Conservation (phyloP, 2,888 invertebrate genomes). For the Mythimna impura region DNA sequence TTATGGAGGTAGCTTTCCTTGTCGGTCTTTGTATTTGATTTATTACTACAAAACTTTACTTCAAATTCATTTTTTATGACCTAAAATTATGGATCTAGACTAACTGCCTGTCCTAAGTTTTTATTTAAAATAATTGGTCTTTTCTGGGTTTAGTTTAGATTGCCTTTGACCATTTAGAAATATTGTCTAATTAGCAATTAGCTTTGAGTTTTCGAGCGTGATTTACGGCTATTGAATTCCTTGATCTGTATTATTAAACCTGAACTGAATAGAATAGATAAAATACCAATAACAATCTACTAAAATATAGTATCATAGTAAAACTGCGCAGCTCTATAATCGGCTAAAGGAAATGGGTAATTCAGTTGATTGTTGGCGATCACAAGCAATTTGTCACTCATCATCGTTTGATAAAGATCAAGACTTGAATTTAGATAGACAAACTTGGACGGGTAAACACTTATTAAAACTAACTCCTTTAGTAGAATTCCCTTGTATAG, state of each 20-base stretch:
- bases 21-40: conserved; percentile 72
- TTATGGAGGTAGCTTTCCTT: conserved; percentile 78
- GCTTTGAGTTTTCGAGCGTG: conserved; percentile 8
- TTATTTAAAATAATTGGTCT: conserved; percentile 37
- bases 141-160: conserved; percentile 37
- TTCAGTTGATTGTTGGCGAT: conserved; percentile 31
- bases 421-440: conserved; percentile 4
- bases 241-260: conserved; percentile 6
- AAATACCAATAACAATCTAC: background rate
- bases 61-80: conserved; percentile 39
- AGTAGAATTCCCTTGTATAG: conserved; percentile 32
- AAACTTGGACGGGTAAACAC: conserved; percentile 14
- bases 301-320: conserved; percentile 2
- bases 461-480: conserved; percentile 24
- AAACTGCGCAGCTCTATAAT: conserved; percentile 25
- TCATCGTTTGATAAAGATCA: conserved; percentile 37
- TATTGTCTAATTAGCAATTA: conserved; percentile 38
- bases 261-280: background rate
- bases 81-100: conserved; percentile 54
- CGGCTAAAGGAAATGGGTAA: conserved; percentile 29
- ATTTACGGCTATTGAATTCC: conserved; percentile 15
- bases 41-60: conserved; percentile 62
- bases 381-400: conserved; percentile 29
- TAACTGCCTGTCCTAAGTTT: conserved; percentile 30
- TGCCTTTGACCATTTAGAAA: conserved; percentile 29